Evolutionary conservation across 2,888 invertebrate species (phyloP).

Genomic region (Gastracanthus pulcherrimus): DNA sequence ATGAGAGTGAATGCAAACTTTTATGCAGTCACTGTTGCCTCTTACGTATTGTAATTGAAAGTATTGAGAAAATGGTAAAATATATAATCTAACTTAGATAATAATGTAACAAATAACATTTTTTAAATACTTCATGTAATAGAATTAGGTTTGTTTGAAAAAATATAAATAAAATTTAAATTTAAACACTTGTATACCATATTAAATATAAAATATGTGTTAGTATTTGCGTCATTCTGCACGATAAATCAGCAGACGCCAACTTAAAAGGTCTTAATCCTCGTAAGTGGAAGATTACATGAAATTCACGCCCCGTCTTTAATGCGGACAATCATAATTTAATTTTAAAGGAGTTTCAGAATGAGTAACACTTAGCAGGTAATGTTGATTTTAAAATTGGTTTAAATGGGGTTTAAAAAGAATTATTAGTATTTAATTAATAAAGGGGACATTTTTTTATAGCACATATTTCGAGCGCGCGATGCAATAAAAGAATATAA

Average conservation of each 20-base stretch:
- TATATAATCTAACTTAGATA: neutral
- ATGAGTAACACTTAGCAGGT: neutral
- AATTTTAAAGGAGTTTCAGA: conserved; percentile 11
- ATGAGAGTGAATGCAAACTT: conserved; percentile 32
- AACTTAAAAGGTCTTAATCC: conserved; percentile 27
- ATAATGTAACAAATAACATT: neutral
- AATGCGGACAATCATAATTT: conserved; percentile 29
- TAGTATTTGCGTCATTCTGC: neutral
- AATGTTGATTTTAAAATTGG: neutral
- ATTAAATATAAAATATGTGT: neutral
- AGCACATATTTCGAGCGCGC: no score
- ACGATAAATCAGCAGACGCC: neutral
- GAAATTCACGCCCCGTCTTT: conserved; percentile 6
- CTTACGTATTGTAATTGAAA: no score
- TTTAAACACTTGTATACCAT: no score
- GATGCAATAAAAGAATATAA: no score
- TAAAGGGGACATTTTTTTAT: no score
- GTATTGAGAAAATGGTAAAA: no score
- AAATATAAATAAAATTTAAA: neutral
- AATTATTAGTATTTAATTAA: neutral
- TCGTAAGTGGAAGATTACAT: conserved; percentile 40
- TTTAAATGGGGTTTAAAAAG: neutral
- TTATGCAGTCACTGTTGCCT: no score
- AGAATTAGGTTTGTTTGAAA: neutral
- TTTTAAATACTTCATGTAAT: neutral